Evolutionary conservation across 2,888 invertebrate genomes (phyloP).

Genomic region (Argynnis bischoffii): DNA sequence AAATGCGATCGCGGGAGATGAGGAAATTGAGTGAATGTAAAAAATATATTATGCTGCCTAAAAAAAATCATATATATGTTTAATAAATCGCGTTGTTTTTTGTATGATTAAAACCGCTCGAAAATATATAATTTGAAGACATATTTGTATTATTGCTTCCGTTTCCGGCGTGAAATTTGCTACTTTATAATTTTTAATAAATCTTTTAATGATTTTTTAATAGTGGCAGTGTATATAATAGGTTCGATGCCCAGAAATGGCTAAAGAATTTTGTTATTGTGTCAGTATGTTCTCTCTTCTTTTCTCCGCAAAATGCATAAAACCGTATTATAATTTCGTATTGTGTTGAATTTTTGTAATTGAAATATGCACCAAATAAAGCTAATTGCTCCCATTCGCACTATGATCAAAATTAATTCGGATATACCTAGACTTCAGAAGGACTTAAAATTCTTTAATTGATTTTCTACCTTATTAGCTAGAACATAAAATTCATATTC

Average conservation of each 20-base stretch:
- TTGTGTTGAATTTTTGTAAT: background rate
- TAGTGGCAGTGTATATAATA: no score
- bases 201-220: no score
- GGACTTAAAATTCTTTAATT: constrained; percentile 13
- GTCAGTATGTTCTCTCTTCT: no score
- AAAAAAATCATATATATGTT: background rate
- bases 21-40: background rate
- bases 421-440: constrained; percentile 32
- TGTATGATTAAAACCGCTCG: background rate
- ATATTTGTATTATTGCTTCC: background rate
- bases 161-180: constrained; percentile 1
- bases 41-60: background rate
- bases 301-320: no score
- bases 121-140: background rate
- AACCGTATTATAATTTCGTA: no score
- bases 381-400: constrained; percentile 22
- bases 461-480: background rate
- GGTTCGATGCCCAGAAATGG: no score
- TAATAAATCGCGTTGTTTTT: background rate
- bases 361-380: constrained; percentile 22
- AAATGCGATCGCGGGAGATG: background rate
- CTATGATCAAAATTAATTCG: constrained; percentile 30
- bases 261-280: no score
- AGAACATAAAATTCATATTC: background rate
- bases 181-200: no score